Percentiles rank a stretch among this genome's conserved stretches.
phyloP scores from a whole-genome alignment of 2,113 vertebrate species.

The Anser brachyrhynchus region DNA sequence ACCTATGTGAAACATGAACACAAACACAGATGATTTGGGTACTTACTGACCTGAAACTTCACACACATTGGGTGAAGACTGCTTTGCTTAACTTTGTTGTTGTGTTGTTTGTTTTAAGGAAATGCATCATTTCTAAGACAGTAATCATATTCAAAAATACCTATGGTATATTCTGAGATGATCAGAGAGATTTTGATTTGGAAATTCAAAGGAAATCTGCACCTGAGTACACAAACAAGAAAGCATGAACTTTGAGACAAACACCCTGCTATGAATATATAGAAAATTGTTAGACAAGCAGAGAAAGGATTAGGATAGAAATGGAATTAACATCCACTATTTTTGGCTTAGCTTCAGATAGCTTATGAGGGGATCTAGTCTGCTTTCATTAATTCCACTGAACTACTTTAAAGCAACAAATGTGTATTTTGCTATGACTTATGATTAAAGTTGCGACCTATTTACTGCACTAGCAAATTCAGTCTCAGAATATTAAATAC shows the following conservation, averaged over 20 bases:
- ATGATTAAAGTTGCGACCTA: constrained; percentile 71
- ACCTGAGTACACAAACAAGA: neutral
- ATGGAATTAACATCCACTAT: constrained; percentile 78
- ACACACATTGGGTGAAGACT: rapidly evolving
- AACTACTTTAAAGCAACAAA: constrained; percentile 71
- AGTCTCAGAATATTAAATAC: neutral
- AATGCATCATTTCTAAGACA: neutral
- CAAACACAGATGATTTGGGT: neutral
- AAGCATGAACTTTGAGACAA: neutral
- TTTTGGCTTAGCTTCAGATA: constrained; percentile 77
- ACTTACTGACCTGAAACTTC: neutral
- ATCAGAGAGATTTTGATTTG: neutral
- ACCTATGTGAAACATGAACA: neutral
- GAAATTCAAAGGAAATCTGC: neutral
- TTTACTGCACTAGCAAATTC: constrained; percentile 35
- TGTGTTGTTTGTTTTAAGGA: neutral
- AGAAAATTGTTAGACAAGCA: constrained; percentile 56
- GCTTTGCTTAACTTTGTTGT: neutral
- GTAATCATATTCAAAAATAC: neutral
- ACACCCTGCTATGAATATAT: neutral
- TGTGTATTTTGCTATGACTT: constrained; percentile 61
- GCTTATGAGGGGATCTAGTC: constrained; percentile 72
- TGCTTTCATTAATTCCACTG: constrained; percentile 74
- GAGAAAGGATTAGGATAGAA: constrained; percentile 72
- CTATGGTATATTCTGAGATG: neutral